Percentiles rank a stretch among this genome's conserved stretches.
Evolutionary conservation across 2,888 invertebrate species (phyloP).

Genomic region (Adelognathus sp.): DNA sequence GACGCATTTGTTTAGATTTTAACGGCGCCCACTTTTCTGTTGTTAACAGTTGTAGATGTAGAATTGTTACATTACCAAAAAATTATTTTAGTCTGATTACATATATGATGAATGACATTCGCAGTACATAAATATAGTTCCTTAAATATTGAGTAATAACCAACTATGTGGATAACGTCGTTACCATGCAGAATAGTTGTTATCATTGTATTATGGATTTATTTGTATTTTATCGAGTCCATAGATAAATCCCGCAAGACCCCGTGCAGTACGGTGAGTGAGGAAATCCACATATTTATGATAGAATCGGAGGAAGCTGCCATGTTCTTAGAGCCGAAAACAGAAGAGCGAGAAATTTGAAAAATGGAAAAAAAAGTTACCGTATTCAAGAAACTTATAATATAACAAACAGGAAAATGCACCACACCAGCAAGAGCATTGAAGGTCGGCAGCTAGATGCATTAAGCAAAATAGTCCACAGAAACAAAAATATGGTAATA

Average conservation of each 20-base stretch:
- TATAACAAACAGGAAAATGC: too few relatives aligned
- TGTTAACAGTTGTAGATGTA: background rate
- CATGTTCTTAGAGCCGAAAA: too few relatives aligned
- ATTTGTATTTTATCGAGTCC: background rate
- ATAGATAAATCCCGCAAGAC: too few relatives aligned
- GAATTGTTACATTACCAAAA: constrained; percentile 14
- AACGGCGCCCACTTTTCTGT: background rate
- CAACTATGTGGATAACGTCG: background rate
- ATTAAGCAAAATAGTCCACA: too few relatives aligned
- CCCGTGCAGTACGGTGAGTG: too few relatives aligned
- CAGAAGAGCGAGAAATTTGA: too few relatives aligned
- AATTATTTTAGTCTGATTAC: background rate
- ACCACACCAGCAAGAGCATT: too few relatives aligned
- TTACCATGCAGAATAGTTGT: background rate
- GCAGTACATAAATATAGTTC: background rate
- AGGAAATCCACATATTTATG: too few relatives aligned
- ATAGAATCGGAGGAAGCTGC: background rate
- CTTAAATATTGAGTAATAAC: background rate
- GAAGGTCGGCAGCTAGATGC: too few relatives aligned
- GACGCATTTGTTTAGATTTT: background rate
- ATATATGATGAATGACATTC: background rate
- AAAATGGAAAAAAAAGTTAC: too few relatives aligned
- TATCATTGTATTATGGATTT: background rate
- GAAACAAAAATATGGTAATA: too few relatives aligned
- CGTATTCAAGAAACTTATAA: too few relatives aligned